Base-by-base conservation (phyloP, 2,113 vertebrate species). In the Symphodus melops region DNA sequence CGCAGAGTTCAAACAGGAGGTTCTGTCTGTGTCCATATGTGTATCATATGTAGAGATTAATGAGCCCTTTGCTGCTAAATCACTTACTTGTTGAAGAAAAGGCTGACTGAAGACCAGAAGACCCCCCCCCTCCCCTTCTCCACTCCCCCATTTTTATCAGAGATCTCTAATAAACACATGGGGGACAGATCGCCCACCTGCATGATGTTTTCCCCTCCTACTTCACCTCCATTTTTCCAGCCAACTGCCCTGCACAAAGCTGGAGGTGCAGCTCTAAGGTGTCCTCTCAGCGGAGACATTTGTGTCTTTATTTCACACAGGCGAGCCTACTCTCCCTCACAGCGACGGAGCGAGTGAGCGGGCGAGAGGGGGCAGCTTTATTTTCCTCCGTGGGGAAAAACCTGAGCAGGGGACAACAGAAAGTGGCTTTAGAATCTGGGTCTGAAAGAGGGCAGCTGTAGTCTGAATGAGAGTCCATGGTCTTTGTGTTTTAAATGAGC, bases 401-500 rank as follows among this genome's bases (percentile, higher is more conserved):
- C 88, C 86, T 82, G 95, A 98, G 96, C 95, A 93, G 94, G 83
- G 88, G 90, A 92, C 86, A 94, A 95, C 90, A 94, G 92, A 94
- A 95, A 94, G 95, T 95, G 94, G 95, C 95, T 95, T 95, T 95
- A 94, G 95, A 97, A 94, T 80, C 54, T 82, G 67, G 78, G 90
- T 94, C 94, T 96, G 91, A 95, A 99, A 97, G 96, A 96, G 95
- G 95, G 95, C 97, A 96, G 97, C 96, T 98, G 96, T 95, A 96
- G 94, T 92, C 90, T 97, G 96, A 99, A 98, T 97, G 94, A 95
- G 76, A 95, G 94, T 96, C 96, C 94, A 92, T 95, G 92, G 94
- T 94, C 96, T 96, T 98, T 97, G 97, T 99, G 96, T 94, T 97
- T 98, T 97, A 97, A 97, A 97, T 97, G 96, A 96, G 94, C 94